Conservation (phyloP, 2,113 vertebrate genomes). For the Eptatretus burgeri region DNA sequence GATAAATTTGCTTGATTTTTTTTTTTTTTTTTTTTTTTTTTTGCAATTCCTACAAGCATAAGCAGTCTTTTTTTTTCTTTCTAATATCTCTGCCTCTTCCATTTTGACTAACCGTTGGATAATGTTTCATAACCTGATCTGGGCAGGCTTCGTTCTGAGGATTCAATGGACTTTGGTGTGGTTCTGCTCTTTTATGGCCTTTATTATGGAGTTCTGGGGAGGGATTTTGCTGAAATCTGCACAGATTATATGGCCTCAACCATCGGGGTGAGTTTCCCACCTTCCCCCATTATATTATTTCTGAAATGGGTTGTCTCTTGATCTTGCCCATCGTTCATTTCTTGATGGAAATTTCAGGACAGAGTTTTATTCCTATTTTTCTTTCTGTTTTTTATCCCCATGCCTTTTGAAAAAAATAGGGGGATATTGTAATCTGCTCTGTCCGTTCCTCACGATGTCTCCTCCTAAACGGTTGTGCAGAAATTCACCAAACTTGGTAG, state of each 20-base stretch:
- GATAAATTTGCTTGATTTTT: too few species aligned
- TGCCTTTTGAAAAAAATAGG: too few species aligned
- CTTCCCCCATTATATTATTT: rapidly evolving
- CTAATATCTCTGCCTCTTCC: too few species aligned
- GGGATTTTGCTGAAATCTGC: conserved; percentile 96
- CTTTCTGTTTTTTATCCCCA: not conserved
- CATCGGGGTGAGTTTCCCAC: conserved; percentile 35
- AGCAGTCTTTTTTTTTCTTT: too few species aligned
- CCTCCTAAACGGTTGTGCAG: too few species aligned
- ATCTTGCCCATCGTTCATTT: not conserved
- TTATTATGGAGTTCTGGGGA: conserved; percentile 74
- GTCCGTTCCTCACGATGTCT: too few species aligned
- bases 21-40: too few species aligned
- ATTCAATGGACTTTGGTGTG: conserved; percentile 86
- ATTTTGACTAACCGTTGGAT: too few species aligned
- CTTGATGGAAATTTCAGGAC: not conserved
- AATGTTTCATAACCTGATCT: too few species aligned
- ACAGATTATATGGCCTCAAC: conserved; percentile 97
- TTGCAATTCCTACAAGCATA: too few species aligned
- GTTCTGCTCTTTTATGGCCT: conserved; percentile 84
- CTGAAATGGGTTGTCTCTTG: not conserved
- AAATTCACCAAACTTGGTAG: too few species aligned
- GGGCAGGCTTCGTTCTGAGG: conserved; percentile 71
- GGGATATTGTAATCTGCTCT: too few species aligned
- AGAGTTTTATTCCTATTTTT: conserved; percentile 8